phyloP scores from a whole-genome alignment of 2,797 vertebrate genomes.

The Lemur catta region DNA sequence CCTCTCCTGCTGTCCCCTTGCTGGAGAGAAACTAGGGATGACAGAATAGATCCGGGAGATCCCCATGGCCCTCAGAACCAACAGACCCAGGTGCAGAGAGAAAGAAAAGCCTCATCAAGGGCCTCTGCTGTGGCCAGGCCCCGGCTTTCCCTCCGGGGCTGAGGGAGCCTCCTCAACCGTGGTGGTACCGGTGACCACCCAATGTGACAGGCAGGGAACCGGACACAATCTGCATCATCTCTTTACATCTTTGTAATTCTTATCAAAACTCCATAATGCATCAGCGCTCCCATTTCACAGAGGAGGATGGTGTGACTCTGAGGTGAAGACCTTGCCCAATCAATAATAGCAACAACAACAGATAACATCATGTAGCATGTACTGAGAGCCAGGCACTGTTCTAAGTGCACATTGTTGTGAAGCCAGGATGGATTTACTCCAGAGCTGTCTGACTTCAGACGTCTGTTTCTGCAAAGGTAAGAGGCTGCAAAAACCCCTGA shows the following conservation, averaged over 20 bases:
- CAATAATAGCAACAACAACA: neutral
- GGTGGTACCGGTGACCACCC: neutral
- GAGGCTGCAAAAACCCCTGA: neutral
- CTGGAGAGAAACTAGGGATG: neutral
- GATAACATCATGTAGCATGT: fast-evolving
- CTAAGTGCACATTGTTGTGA: fast-evolving
- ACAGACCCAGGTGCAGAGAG: neutral
- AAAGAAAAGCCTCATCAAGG: neutral
- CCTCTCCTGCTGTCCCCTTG: neutral
- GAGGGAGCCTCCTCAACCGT: neutral
- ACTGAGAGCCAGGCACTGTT: neutral
- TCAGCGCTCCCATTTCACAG: neutral
- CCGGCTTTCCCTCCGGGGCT: neutral
- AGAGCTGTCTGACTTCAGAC: neutral
- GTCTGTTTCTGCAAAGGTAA: neutral
- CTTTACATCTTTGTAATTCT: neutral
- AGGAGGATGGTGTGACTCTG: neutral
- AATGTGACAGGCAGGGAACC: neutral
- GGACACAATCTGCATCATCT: neutral
- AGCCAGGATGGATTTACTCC: neutral
- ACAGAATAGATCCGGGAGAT: neutral
- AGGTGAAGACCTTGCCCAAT: neutral
- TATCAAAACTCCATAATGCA: neutral
- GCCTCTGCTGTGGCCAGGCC: neutral
- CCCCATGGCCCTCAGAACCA: neutral